Evolutionary conservation across 2,113 vertebrate genomes (phyloP).

Genomic region (Chamaetylas fuelleborni): DNA sequence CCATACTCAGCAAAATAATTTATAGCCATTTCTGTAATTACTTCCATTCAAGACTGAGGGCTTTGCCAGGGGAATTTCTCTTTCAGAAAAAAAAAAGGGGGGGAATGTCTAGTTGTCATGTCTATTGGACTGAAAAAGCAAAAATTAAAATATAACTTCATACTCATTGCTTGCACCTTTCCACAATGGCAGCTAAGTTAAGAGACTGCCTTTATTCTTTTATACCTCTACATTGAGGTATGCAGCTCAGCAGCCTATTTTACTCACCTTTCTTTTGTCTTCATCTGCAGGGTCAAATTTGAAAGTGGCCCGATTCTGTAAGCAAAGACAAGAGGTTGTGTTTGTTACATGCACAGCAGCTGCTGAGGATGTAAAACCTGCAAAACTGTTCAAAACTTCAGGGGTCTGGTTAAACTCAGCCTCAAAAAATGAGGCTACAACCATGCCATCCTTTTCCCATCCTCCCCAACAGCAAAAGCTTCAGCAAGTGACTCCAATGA

Average conservation of each 20-base stretch:
- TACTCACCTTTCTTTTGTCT: constrained; percentile 87
- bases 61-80: background rate
- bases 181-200: background rate
- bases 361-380: background rate
- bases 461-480: background rate
- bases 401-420: background rate
- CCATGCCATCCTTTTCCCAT: background rate
- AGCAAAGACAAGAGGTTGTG: background rate
- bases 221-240: background rate
- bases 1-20: background rate
- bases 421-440: background rate
- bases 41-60: background rate
- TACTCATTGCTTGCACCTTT: background rate
- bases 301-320: constrained; percentile 87
- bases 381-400: background rate
- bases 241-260: background rate
- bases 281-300: constrained; percentile 89
- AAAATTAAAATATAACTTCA: background rate
- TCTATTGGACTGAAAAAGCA: background rate
- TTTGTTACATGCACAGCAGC: background rate
- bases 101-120: accelerated
- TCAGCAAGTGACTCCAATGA: background rate
- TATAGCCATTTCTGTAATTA: background rate
- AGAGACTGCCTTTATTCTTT: background rate
- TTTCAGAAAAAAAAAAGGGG: background rate